These are phyloP conservation scores for Tipula vernalis DNA, from an alignment of 2,888 invertebrate genomes.

Conservation along the genomic window DNA sequence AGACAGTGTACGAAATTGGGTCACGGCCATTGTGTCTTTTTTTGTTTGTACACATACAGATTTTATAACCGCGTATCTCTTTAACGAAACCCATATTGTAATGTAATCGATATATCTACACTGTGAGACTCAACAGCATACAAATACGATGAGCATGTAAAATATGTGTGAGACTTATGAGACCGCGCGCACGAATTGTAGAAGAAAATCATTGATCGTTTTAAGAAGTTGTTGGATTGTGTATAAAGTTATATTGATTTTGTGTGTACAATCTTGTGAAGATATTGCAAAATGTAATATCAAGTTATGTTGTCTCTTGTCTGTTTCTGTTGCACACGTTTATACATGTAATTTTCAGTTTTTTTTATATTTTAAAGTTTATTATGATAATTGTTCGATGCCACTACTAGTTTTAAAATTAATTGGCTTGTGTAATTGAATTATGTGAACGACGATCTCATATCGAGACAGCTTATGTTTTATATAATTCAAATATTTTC, in stretches of 20 bases:
- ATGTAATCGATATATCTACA: background rate
- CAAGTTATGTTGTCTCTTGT: background rate
- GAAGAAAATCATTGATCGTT: background rate
- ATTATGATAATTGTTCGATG: background rate
- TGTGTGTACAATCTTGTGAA: background rate
- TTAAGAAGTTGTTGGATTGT: background rate
- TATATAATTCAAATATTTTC: too few species aligned
- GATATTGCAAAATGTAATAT: background rate
- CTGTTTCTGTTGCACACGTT: background rate
- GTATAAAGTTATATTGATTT: background rate
- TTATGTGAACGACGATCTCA: background rate
- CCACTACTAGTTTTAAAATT: background rate
- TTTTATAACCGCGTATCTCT: background rate
- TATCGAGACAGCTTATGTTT: too few species aligned
- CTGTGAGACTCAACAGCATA: background rate
- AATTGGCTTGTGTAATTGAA: background rate
- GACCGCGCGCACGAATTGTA: background rate
- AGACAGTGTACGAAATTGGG: background rate
- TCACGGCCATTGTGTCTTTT: background rate
- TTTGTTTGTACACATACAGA: background rate
- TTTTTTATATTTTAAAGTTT: background rate
- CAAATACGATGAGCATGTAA: background rate
- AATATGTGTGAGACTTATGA: background rate
- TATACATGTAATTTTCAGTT: background rate
- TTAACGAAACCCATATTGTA: background rate